A percentile compares a stretch with the other conserved stretches of the same genome.
phyloP scores from a whole-genome alignment of 2,797 vertebrate genomes.

The Pseudopleuronectes americanus region DNA sequence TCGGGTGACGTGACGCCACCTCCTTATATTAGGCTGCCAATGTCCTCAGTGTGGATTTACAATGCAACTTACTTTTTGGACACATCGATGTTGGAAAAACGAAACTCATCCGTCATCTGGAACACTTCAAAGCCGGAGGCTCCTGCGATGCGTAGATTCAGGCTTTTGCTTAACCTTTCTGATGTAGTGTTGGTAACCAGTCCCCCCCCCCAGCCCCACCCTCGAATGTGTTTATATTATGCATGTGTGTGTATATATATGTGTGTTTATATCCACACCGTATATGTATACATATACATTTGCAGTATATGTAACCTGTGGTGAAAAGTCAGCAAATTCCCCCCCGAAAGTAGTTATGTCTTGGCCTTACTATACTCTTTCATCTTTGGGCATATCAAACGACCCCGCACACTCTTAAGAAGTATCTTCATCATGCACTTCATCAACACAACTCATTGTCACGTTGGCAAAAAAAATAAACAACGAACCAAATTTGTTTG shows the following conservation, averaged over 20 bases:
- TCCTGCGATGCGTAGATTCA: constrained; percentile 77
- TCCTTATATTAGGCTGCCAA: constrained; percentile 79
- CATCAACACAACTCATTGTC: constrained; percentile 44
- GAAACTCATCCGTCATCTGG: constrained; percentile 61
- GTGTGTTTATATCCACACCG: constrained; percentile 88
- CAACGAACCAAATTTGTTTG: constrained; percentile 28
- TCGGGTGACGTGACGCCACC: constrained; percentile 74
- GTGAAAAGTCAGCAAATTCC: constrained; percentile 77
- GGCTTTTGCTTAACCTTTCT: constrained; percentile 84
- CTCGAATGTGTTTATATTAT: constrained; percentile 88
- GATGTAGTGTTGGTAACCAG: constrained; percentile 84
- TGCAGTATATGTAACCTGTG: constrained; percentile 85
- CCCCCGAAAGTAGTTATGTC: constrained; percentile 80
- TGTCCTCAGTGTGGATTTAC: constrained; percentile 83
- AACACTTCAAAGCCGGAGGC: constrained; percentile 68
- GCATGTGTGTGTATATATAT: constrained; percentile 88
- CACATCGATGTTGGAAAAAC: constrained; percentile 60
- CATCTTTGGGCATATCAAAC: constrained; percentile 75
- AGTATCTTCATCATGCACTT: constrained; percentile 47
- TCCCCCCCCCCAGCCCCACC: constrained; percentile 67
- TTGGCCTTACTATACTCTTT: constrained; percentile 83
- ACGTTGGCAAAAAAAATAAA: constrained; percentile 27
- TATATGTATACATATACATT: constrained; percentile 88
- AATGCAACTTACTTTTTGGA: constrained; percentile 73
- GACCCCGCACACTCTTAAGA: constrained; percentile 34